Percentiles rank a stretch among this genome's conserved stretches.
phyloP scores from a whole-genome alignment of 2,888 invertebrate genomes.

The Argynnis bischoffii region DNA sequence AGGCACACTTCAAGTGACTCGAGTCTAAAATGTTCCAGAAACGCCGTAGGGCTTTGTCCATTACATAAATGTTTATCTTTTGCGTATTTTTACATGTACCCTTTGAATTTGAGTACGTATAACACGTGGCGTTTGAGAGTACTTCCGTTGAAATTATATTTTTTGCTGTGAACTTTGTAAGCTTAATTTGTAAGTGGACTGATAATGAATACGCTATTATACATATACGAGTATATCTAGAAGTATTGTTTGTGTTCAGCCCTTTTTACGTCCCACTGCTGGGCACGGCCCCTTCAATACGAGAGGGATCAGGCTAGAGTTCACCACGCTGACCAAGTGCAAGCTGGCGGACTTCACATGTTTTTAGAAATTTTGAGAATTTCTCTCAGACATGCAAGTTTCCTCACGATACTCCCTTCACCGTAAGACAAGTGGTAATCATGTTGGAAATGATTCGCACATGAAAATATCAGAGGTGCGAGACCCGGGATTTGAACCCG shows the following conservation, averaged over 20 bases:
- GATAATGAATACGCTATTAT: slow-evolving; percentile 9
- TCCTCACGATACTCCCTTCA: too few relatives aligned
- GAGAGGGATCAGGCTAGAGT: too few relatives aligned
- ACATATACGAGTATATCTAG: neutral
- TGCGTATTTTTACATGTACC: slow-evolving; percentile 41
- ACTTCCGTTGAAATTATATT: slow-evolving; percentile 29
- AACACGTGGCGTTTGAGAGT: slow-evolving; percentile 37
- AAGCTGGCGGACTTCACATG: too few relatives aligned
- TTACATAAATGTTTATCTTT: slow-evolving; percentile 49
- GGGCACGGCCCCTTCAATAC: neutral
- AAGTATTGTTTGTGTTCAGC: neutral
- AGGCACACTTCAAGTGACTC: slow-evolving; percentile 50
- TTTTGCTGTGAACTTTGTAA: neutral
- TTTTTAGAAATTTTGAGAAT: too few relatives aligned
- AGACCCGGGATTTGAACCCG: too few relatives aligned
- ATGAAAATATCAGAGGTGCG: too few relatives aligned
- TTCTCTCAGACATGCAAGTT: too few relatives aligned
- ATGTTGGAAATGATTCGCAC: too few relatives aligned
- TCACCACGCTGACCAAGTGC: too few relatives aligned
- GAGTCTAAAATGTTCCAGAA: slow-evolving; percentile 48
- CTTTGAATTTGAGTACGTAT: slow-evolving; percentile 33
- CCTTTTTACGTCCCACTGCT: neutral
- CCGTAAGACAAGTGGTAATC: too few relatives aligned
- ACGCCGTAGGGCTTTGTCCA: slow-evolving; percentile 45
- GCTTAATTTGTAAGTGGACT: slow-evolving; percentile 1